A percentile compares a stretch with the other conserved stretches of the same genome.
These are phyloP conservation scores for Dryobota labecula DNA, from an alignment of 2,888 invertebrate species.

Conservation along the genomic window DNA sequence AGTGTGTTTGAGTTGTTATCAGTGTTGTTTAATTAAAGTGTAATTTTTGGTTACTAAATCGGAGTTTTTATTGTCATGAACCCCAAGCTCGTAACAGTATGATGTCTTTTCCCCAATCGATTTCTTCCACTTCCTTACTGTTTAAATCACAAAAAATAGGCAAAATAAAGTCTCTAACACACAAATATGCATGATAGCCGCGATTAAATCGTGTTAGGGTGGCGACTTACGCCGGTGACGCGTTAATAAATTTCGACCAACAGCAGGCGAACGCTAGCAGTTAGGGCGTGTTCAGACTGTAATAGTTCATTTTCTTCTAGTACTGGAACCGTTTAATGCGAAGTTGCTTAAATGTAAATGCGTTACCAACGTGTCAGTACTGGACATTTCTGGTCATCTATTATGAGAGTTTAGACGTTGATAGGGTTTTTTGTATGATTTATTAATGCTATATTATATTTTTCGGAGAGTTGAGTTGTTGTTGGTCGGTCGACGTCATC, in stretches of 20 bases:
- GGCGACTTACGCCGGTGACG: conserved; percentile 63
- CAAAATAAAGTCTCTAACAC: conserved; percentile 19
- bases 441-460: neutral
- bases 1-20: too few relatives aligned
- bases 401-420: neutral
- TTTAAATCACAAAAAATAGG: conserved; percentile 8
- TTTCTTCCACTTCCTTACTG: neutral
- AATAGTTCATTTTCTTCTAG: conserved; percentile 18
- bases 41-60: too few relatives aligned
- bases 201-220: conserved; percentile 63
- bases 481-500: too few relatives aligned
- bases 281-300: conserved; percentile 45
- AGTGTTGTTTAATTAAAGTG: too few relatives aligned
- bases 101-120: neutral
- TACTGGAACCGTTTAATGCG: neutral
- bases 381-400: neutral
- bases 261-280: conserved; percentile 35
- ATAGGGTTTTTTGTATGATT: neutral
- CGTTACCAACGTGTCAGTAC: neutral
- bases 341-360: neutral
- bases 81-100: too few relatives aligned
- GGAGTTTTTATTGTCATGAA: too few relatives aligned
- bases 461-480: neutral
- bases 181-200: conserved; percentile 43
- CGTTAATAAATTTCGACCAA: conserved; percentile 64